A percentile compares a stretch with the other conserved stretches of the same genome.
These are phyloP conservation scores for Sebastes reedi DNA, from an alignment of 2,797 vertebrate genomes.

Conservation along the genomic window DNA sequence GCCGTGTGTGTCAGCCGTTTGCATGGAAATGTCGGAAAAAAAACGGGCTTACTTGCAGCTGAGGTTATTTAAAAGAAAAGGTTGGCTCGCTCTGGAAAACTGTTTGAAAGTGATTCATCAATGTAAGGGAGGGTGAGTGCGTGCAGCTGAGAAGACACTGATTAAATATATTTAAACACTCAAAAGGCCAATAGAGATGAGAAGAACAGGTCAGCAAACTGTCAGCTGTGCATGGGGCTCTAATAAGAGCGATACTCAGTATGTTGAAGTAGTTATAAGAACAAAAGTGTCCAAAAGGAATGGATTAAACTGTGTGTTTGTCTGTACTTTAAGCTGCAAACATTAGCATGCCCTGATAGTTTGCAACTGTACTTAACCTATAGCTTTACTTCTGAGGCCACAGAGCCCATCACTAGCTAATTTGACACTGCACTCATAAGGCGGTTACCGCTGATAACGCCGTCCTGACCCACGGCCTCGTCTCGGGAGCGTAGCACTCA, in stretches of 20 bases:
- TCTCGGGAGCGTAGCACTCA: no score
- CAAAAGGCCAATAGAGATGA: conserved; percentile 4
- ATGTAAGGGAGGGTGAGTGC: not conserved
- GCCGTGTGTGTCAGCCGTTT: not conserved
- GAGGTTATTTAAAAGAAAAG: conserved; percentile 12
- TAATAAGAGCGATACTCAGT: not conserved
- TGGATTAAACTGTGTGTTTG: not conserved
- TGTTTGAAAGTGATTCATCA: conserved; percentile 11
- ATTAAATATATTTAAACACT: conserved; percentile 9
- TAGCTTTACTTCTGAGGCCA: not conserved
- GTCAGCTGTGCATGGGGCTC: not conserved
- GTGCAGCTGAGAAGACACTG: conserved; percentile 2
- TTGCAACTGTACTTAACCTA: no score
- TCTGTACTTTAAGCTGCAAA: not conserved
- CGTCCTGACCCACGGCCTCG: no score
- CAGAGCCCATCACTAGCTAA: accelerated
- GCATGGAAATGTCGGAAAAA: conserved; percentile 8
- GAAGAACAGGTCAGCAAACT: not conserved
- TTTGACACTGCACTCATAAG: not conserved
- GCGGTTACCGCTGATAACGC: no score
- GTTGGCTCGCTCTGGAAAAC: conserved; percentile 4
- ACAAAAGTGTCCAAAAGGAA: not conserved
- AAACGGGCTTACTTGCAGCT: conserved; percentile 1
- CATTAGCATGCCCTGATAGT: not conserved
- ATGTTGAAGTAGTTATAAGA: not conserved